These are phyloP conservation scores for Dermolepida albohirtum DNA, from an alignment of 2,888 invertebrate species.

Conservation along the genomic window DNA sequence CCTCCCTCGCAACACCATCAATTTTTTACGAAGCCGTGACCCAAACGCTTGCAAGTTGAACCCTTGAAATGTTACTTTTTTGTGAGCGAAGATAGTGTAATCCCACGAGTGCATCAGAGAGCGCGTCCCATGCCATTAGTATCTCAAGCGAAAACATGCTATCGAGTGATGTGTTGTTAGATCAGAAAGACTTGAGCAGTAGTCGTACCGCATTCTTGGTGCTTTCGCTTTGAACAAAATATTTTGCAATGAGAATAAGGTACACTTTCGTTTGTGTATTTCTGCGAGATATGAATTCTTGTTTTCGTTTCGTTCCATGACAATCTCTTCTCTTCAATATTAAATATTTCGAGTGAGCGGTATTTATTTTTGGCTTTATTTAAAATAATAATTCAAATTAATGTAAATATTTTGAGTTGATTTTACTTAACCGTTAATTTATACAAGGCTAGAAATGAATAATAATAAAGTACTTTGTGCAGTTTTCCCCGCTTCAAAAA, in stretches of 20 bases:
- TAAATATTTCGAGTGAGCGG: conserved; percentile 15
- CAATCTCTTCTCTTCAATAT: background rate
- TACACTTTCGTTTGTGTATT: conserved; percentile 8
- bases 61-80: conserved; percentile 28
- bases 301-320: conserved; percentile 12
- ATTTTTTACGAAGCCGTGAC: conserved; percentile 15
- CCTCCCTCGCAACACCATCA: conserved; percentile 1
- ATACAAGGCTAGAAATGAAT: no score
- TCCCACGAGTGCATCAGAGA: conserved; percentile 29
- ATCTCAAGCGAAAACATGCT: conserved; percentile 10
- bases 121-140: conserved; percentile 20
- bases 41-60: conserved; percentile 11
- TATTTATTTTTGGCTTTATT: background rate
- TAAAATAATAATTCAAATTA: no score
- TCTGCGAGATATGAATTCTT: background rate
- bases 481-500: no score
- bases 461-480: no score
- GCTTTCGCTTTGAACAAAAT: conserved; percentile 8
- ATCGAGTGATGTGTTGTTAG: conserved; percentile 21
- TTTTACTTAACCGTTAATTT: no score
- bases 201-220: background rate
- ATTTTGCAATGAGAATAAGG: conserved; percentile 10
- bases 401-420: no score
- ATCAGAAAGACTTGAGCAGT: conserved; percentile 9
- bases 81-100: conserved; percentile 6